Evolutionary conservation across 2,113 vertebrate genomes (phyloP).

Genomic region (Dolichotis patagonum): DNA sequence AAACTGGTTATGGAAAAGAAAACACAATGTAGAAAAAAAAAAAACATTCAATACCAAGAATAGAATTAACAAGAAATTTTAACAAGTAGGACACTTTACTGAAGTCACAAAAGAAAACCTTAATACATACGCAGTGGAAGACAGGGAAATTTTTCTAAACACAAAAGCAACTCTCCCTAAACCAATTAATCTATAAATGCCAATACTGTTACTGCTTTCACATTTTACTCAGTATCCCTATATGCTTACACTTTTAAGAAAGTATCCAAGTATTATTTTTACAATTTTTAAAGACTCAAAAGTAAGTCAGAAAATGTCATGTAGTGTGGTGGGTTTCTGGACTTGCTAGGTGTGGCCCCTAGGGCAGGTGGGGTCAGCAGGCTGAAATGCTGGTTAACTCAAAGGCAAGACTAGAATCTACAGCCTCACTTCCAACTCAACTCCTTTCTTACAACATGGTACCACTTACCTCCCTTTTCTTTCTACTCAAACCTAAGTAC

Average conservation of each 20-base stretch:
- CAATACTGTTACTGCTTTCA: neutral
- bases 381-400: neutral
- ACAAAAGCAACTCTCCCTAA: neutral
- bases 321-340: neutral
- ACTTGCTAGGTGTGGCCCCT: neutral
- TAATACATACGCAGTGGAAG: neutral
- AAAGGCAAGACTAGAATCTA: neutral
- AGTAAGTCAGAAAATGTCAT: neutral
- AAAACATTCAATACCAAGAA: too few relatives aligned
- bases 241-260: neutral
- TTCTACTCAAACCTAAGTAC: neutral
- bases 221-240: neutral
- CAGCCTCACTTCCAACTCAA: neutral
- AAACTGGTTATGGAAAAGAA: neutral
- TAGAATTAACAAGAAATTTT: conserved; percentile 28
- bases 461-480: neutral
- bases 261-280: neutral
- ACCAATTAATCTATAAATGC: neutral
- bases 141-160: neutral
- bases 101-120: conserved; percentile 1
- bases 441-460: neutral
- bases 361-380: too few relatives aligned
- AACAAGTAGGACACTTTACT: neutral
- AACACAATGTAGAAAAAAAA: neutral
- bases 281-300: neutral